phyloP scores from a whole-genome alignment of 2,888 invertebrate genomes.

The Torymus auratus region DNA sequence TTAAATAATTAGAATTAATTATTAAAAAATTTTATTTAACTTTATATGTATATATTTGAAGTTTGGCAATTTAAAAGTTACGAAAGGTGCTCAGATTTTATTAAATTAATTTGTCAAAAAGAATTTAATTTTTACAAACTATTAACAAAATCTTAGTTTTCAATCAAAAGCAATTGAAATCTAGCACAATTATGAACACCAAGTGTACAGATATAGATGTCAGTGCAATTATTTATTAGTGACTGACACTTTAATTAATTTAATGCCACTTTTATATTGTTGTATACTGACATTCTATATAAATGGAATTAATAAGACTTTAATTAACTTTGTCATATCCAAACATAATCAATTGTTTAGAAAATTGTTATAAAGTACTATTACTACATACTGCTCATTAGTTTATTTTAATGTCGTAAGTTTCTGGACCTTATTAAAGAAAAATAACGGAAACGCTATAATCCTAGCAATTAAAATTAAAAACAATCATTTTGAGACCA shows the following conservation, averaged over 20 bases:
- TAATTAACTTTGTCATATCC: constrained; percentile 42
- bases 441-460: not conserved
- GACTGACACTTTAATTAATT: constrained; percentile 35
- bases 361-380: constrained; percentile 22
- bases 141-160: constrained; percentile 19
- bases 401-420: not conserved
- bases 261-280: constrained; percentile 50
- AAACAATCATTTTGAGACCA: constrained; percentile 50
- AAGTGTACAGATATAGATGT: constrained; percentile 17
- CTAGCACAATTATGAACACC: constrained; percentile 43
- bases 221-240: constrained; percentile 42
- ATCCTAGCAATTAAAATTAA: constrained; percentile 9
- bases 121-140: not conserved
- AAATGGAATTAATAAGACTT: constrained; percentile 49
- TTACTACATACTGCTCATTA: constrained; percentile 7
- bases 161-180: not conserved
- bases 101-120: constrained; percentile 26
- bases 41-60: constrained; percentile 36
- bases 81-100: constrained; percentile 40
- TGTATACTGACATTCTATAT: constrained; percentile 38
- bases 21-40: not conserved
- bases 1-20: constrained; percentile 19
- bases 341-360: constrained; percentile 46
- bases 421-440: not conserved
- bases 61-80: constrained; percentile 28